A percentile compares a stretch with the other conserved stretches of the same genome.
phyloP scores from a whole-genome alignment of 2,888 invertebrate species.

The Oxystoma pomonae region DNA sequence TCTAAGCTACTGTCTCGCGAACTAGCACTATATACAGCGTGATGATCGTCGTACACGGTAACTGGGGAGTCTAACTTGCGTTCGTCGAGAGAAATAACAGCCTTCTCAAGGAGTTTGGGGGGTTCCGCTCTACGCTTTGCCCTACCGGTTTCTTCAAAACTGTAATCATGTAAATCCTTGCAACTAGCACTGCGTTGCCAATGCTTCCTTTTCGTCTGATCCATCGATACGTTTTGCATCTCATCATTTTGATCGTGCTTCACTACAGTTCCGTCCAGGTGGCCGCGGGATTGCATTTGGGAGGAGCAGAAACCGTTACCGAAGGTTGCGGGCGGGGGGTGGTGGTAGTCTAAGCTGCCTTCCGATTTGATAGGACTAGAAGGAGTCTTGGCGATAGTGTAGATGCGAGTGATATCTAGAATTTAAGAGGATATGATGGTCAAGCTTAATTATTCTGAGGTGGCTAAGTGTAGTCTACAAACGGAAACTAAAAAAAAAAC shows the following conservation, averaged over 20 bases:
- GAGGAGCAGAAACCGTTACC: conserved; percentile 39
- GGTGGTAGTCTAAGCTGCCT: conserved; percentile 50
- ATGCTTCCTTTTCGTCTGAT: conserved; percentile 50
- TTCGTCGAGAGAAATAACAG: conserved; percentile 39
- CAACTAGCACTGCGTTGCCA: conserved; percentile 82
- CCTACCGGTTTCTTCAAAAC: conserved; percentile 66
- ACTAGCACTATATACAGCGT: conserved; percentile 58
- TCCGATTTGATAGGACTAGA: conserved; percentile 55
- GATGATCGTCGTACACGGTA: conserved; percentile 68
- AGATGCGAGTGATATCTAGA: conserved; percentile 38
- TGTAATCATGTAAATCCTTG: conserved; percentile 75
- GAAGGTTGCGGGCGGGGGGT: conserved; percentile 28
- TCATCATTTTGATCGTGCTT: conserved; percentile 34
- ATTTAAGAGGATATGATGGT: conserved; percentile 35
- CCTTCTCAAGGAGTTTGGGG: conserved; percentile 45
- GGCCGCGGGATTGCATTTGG: conserved; percentile 46
- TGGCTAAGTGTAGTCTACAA: too few species aligned
- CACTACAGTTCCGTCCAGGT: conserved; percentile 30
- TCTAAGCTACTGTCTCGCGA: conserved; percentile 62
- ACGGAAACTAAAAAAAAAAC: too few species aligned
- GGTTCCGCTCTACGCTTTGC: conserved; percentile 57
- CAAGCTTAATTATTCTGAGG: neutral
- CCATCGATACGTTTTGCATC: conserved; percentile 36
- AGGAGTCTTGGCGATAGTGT: conserved; percentile 52
- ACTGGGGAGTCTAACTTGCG: conserved; percentile 61